Percentiles rank a stretch among this genome's conserved stretches.
Evolutionary conservation across 2,888 invertebrate genomes (phyloP).

Genomic region (Pandemis corylana): DNA sequence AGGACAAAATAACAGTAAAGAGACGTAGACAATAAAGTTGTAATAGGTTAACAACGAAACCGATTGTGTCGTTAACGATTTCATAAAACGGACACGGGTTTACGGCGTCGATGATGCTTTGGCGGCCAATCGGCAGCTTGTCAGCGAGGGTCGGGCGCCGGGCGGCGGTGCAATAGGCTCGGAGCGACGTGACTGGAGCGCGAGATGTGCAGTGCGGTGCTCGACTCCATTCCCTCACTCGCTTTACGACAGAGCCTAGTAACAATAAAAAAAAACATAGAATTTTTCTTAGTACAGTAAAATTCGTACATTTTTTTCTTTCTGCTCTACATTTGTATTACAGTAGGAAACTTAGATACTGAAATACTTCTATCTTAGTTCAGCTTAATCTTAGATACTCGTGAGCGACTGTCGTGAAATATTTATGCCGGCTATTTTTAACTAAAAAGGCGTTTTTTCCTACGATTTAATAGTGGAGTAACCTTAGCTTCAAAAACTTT

Average conservation of each 20-base stretch:
- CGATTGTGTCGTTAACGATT: constrained; percentile 53
- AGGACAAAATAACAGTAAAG: constrained; percentile 45
- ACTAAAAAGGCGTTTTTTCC: too few relatives aligned
- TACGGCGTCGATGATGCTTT: constrained; percentile 60
- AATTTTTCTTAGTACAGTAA: not conserved
- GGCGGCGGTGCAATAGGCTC: constrained; percentile 45
- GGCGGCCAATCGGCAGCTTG: constrained; percentile 59
- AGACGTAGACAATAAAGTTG: constrained; percentile 55
- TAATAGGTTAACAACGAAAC: constrained; percentile 59
- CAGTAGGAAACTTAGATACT: not conserved
- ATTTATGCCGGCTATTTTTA: too few relatives aligned
- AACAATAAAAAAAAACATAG: not conserved
- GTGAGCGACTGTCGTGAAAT: too few relatives aligned
- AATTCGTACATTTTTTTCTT: not conserved
- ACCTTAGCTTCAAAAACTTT: too few relatives aligned
- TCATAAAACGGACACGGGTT: constrained; percentile 65
- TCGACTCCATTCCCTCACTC: constrained; percentile 21
- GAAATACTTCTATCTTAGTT: too few relatives aligned
- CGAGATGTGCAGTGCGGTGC: constrained; percentile 46
- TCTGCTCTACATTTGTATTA: not conserved
- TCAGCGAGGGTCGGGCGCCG: constrained; percentile 48
- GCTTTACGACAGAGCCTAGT: not conserved
- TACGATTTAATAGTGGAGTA: too few relatives aligned
- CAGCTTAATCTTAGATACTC: too few relatives aligned
- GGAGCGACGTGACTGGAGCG: constrained; percentile 65